Percentiles rank a stretch among this genome's conserved stretches.
Conservation (phyloP, 1,140 invertebrate species). For the Caenorhabditis brenneri region DNA sequence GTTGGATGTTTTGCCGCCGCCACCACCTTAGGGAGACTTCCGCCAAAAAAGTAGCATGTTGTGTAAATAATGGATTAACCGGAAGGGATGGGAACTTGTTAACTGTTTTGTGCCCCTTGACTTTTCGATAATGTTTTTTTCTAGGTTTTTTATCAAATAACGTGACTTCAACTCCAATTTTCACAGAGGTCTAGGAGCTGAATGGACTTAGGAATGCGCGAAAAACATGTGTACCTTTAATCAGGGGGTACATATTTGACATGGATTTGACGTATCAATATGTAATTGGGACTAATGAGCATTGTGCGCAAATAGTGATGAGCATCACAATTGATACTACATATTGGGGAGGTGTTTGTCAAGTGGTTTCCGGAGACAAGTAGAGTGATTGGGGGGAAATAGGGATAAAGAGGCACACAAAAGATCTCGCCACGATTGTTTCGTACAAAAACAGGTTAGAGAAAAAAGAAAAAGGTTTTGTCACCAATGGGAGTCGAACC, state of each 20-base stretch:
- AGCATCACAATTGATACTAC: background rate
- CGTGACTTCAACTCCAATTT: too few species aligned
- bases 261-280: background rate
- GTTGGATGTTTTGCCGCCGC: background rate
- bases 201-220: background rate
- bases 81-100: background rate
- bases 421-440: too few species aligned
- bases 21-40: background rate
- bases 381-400: background rate
- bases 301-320: too few species aligned
- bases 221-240: background rate
- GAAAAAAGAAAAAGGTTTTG: too few species aligned
- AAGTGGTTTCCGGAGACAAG: background rate
- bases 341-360: background rate
- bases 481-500: too few species aligned
- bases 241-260: background rate
- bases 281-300: constrained; percentile 12
- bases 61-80: constrained; percentile 19
- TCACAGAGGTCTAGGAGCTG: too few species aligned
- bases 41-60: constrained; percentile 24
- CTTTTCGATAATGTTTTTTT: too few species aligned
- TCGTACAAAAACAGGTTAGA: too few species aligned
- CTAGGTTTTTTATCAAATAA: too few species aligned
- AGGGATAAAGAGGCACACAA: background rate
- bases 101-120: too few species aligned